Evolutionary conservation across 2,888 invertebrate genomes (phyloP), one percentile per base, ranked within the genome.

Genomic region (Zele albiditarsus): DNA sequence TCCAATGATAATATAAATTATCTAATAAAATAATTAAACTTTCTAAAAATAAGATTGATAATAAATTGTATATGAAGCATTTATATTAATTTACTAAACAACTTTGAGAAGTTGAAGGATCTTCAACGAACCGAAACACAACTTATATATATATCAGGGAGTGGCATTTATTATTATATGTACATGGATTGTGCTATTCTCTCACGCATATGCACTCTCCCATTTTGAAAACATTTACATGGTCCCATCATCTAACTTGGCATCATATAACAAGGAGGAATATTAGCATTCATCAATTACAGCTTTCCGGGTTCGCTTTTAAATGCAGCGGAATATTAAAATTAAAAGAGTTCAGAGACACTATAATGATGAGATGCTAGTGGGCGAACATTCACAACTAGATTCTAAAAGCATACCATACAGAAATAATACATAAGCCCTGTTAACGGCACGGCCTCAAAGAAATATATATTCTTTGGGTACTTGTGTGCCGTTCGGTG

Each of bases 401-500:
- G 8, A 23, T 53, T 46, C 46, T 46, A 16, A 10, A 53, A 6
- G 3, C 53, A 53, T 53, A 53, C 66, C 58, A 68, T 25, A 71
- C 33, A 28, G 63, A 70, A 38, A 65, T 33, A 63, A 53, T 53
- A 57, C 79, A 74, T 81, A 76, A 79, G 80, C 83, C 82, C 83
- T 83, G 83, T 84, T 84, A 84, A 83, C 82, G 60, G 65, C 78
- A 79, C 82, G 82, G 83, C 84, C 84, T 83, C 84, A 81, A 83
- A 82, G 66, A 71, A 38, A 66, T 23, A 20, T 53, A 53, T 20
- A 53, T 20, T 38, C 38, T 58, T 20, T 57, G 58, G 82, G 78
- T 79, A 53, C 53, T 73, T 80, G 78, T 80, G 78, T 80, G 80
- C 78, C 79, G 78, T 75, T 53, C n/a, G 20, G 53, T 75, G 77